Evolutionary conservation across 2,888 invertebrate species (phyloP), one percentile per base, ranked within the genome.

Genomic region (Drosophila birchii): DNA sequence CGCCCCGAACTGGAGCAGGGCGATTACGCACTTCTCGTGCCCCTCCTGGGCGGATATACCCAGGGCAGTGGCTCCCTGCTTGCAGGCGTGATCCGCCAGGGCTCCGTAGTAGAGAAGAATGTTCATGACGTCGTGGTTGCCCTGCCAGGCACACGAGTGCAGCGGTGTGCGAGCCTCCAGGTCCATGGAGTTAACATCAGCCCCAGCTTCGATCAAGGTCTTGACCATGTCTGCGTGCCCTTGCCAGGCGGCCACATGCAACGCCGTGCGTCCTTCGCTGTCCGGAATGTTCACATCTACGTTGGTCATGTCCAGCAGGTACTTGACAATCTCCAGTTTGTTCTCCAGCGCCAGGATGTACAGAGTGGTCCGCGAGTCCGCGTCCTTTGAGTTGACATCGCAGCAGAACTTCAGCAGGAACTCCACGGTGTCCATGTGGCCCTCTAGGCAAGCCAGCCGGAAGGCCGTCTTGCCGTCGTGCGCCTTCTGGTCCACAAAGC

Each of bases 21-120:
- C 96, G 66, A 96, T 94, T 0, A 98, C 98, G 88, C 98, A 98
- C 75, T 96, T 96, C 83, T 97, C 97, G 90, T 98, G 98, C 0
- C 98, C 98, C 92, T 98, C 98, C 92, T 98, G 98, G 0, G 98
- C 97, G 0, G 98, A 98, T 67, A 99, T 98, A 85, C 98, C 96
- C 73, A 99, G 93, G 11, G 98, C 98, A 16, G 98, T 98, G 53
- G 98, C 98, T 26, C 98, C 98, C 93, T 98, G 98, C 89, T 97
- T 97, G 91, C 98, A 98, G 0, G 97, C 96, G 82, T 98, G 98
- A 92, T 98, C 96, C 20, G 97, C 96, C 63, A 94, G 92, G 0
- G 98, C 98, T 7, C 97, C 97, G 81, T 95, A 95, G 86, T 95
- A 95, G 49, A 98, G 93, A 16, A 97, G 93, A 43, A 97, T 93